phyloP scores from a whole-genome alignment of 2,113 vertebrate species.

The Salvelinus fontinalis region DNA sequence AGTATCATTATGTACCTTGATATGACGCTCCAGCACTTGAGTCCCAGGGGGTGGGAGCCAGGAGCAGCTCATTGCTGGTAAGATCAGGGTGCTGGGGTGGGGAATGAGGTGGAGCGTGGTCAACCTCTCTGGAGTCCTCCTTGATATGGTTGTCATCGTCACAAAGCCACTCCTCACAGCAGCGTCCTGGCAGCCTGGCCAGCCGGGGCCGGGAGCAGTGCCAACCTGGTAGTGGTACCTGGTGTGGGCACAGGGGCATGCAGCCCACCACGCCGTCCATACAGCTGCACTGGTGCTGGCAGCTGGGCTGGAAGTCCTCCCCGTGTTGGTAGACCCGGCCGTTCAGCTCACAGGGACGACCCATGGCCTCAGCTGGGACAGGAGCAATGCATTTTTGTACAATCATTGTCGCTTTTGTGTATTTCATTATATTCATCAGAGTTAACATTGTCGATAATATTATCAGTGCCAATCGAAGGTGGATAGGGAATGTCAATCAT shows the following conservation, averaged over 20 bases:
- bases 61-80: constrained; percentile 49
- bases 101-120: background rate
- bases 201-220: constrained; percentile 51
- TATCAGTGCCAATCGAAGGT: no score
- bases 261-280: constrained; percentile 68
- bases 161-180: constrained; percentile 62
- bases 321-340: constrained; percentile 63
- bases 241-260: constrained; percentile 59
- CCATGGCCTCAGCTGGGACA: constrained; percentile 51
- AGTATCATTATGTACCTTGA: constrained; percentile 21
- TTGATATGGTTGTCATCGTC: constrained; percentile 55
- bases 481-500: background rate
- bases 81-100: constrained; percentile 19
- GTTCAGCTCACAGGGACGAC: constrained; percentile 59
- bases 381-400: background rate
- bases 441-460: no score
- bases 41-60: constrained; percentile 29
- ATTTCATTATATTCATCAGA: no score
- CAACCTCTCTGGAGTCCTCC: constrained; percentile 24
- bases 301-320: constrained; percentile 62
- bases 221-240: constrained; percentile 51
- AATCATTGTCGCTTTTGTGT: no score
- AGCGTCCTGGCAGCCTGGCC: constrained; percentile 45
- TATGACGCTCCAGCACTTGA: constrained; percentile 30
- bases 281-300: constrained; percentile 64